Base-by-base conservation (phyloP, 2,797 vertebrate species). In the Parauchenoglanis punctatus region DNA sequence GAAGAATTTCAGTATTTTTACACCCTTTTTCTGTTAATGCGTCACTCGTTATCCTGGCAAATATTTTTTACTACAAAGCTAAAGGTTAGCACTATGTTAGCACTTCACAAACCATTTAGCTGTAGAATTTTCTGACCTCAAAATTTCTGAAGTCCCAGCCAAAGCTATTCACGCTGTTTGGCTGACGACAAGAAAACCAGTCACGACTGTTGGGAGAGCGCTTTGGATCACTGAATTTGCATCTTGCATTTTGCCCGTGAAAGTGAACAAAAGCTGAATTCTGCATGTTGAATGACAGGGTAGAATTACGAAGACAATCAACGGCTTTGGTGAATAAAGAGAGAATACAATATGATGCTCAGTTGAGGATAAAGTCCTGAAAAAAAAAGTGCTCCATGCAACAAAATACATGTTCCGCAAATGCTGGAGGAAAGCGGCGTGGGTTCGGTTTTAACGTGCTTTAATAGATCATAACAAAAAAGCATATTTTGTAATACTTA, bases 211-310 rank as follows among this genome's bases (percentile, higher is more conserved):
- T 3, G 73, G 28, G 49, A 18, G 49, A 54, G 73, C 1, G 12
- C 25, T 54, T 86, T 84, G 59, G 76, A 88, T 83, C n/a, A 25
- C 5, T 61, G 89, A 10, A 89, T 91, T 90, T 89, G 88, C 88
- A 90, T 90, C 82, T 86, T 85, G 28, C 67, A 85, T 89, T 81
- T 87, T 81, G 54, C 59, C 84, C 65, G 20, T 87, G n/a, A 52
- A 82, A 25, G 65, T 65, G 40, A 87, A 92, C 91, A 76, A 92
- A 92, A 90, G 88, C 88, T 85, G 84, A 83, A 78, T 88, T 40
- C 13, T 89, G 59, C 75, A 72, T 65, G 68, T 76, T 93, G 93
- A 95, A 89, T 94, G 94, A 93, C 94, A 91, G 91, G 88, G 90
- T 92, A 88, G 81, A 52, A 87, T 92, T 92, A 92, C 58, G 65